These are phyloP conservation scores for Addax nasomaculatus DNA, from an alignment of 2,113 vertebrate genomes.

Conservation along the genomic window DNA sequence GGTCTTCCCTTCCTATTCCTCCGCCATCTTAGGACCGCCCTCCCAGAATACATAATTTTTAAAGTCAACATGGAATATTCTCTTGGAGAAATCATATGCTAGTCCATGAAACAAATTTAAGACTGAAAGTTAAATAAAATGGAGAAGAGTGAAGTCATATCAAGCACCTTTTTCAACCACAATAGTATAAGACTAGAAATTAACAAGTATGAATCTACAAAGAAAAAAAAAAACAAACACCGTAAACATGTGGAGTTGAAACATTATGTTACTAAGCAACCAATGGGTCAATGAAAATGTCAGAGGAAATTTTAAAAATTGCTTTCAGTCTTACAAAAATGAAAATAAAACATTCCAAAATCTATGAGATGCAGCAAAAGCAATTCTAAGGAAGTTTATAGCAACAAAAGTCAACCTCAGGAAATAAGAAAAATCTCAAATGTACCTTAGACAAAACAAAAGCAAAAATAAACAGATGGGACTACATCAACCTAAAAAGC, in stretches of 20 bases:
- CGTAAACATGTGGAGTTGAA: not conserved
- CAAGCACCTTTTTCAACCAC: not conserved
- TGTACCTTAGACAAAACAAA: not conserved
- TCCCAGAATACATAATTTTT: not conserved
- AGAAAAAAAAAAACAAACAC: not conserved
- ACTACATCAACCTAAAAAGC: not conserved
- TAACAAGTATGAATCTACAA: not conserved
- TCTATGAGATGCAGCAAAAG: not conserved
- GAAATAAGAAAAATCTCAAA: not conserved
- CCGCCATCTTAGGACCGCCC: too few species aligned
- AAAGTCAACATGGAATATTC: not conserved
- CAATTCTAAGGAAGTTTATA: not conserved
- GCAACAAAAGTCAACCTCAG: not conserved
- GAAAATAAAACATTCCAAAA: not conserved
- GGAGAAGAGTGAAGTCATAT: not conserved
- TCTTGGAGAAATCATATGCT: not conserved
- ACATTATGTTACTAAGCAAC: not conserved
- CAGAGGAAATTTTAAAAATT: not conserved
- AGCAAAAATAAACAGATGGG: not conserved
- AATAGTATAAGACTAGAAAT: not conserved
- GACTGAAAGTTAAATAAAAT: not conserved
- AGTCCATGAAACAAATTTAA: not conserved
- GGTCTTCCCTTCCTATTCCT: too few species aligned
- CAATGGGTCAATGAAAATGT: not conserved
- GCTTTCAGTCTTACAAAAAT: not conserved